These are phyloP conservation scores for Phoenoteleia sp. DNA, from an alignment of 2,888 invertebrate species.

Conservation along the genomic window DNA sequence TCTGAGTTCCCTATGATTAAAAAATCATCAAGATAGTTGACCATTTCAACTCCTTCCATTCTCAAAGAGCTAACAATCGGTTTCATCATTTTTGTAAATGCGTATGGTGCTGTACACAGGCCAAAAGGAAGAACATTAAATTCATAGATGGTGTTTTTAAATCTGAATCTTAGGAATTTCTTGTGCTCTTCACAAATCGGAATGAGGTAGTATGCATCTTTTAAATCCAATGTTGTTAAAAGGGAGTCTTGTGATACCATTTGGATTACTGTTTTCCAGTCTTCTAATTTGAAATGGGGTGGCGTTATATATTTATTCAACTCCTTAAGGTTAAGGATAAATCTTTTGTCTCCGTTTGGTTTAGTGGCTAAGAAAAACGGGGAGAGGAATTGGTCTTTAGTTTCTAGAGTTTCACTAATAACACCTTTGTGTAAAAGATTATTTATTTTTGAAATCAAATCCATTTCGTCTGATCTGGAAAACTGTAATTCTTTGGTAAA, in stretches of 20 bases:
- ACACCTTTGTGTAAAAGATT: neutral
- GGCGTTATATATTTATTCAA: conserved; percentile 47
- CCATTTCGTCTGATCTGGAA: neutral
- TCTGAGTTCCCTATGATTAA: neutral
- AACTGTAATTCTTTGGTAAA: neutral
- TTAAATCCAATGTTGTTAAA: neutral
- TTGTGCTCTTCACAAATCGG: neutral
- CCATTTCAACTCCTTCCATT: neutral
- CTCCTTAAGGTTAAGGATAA: neutral
- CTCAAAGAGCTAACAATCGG: conserved; percentile 6
- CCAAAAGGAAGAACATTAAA: too few species aligned
- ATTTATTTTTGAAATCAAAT: neutral
- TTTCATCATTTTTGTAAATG: too few species aligned
- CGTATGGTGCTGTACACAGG: conserved; percentile 40
- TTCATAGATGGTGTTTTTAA: conserved; percentile 2
- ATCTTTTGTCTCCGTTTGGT: neutral
- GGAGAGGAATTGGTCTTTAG: neutral
- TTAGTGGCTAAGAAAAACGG: neutral
- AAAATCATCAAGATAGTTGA: neutral
- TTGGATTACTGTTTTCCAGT: conserved; percentile 37
- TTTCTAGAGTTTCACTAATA: neutral
- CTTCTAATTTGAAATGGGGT: conserved; percentile 62
- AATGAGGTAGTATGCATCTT: neutral
- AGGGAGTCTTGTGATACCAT: neutral
- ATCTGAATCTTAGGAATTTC: neutral